Conservation (phyloP, 1,140 invertebrate species). For the Drosophila arawakana region DNA sequence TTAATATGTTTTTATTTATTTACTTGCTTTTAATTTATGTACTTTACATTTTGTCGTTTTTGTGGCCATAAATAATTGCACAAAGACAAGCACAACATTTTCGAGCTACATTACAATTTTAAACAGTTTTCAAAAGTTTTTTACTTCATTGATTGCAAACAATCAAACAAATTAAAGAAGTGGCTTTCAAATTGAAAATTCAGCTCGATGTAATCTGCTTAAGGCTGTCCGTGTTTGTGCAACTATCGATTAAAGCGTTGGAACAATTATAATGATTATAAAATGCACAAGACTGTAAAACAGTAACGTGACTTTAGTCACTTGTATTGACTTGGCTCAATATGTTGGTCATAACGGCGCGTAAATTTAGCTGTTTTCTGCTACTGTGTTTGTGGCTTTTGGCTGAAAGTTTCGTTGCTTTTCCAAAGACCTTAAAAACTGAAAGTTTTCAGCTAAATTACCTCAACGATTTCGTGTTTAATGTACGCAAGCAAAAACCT, state of each 20-base stretch:
- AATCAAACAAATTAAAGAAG: too few species aligned
- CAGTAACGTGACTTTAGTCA: background rate
- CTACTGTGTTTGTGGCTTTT: slow-evolving; percentile 5
- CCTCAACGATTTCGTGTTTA: background rate
- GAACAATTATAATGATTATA: slow-evolving; percentile 1
- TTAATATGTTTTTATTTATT: background rate
- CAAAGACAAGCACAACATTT: too few species aligned
- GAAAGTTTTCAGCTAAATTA: background rate
- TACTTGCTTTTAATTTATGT: background rate
- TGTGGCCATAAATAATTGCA: too few species aligned
- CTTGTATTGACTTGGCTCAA: background rate
- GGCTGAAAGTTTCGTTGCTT: background rate
- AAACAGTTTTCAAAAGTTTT: too few species aligned
- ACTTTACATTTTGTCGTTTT: background rate
- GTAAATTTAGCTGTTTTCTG: background rate
- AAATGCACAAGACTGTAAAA: background rate
- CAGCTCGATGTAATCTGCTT: background rate
- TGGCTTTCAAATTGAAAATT: background rate
- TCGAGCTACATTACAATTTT: too few species aligned
- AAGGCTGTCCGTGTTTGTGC: background rate
- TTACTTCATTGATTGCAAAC: too few species aligned
- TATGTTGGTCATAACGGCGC: slow-evolving; percentile 9
- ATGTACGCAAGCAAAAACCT: background rate
- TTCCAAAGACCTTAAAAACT: background rate
- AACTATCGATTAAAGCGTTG: background rate